These are phyloP conservation scores for Cryptosula pallasiana DNA, from an alignment of 2,888 invertebrate species.

Conservation along the genomic window DNA sequence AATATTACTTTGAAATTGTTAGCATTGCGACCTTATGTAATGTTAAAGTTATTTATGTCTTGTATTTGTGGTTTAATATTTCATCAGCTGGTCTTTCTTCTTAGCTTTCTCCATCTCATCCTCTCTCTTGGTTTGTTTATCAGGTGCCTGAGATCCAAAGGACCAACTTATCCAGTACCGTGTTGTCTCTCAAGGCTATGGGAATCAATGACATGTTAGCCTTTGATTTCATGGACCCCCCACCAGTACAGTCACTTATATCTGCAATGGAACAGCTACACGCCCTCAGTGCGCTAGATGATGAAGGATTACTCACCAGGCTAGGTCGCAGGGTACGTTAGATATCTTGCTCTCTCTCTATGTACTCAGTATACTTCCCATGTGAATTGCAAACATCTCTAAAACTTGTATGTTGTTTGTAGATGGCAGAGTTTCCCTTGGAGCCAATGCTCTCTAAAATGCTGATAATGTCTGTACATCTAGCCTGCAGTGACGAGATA, in stretches of 20 bases:
- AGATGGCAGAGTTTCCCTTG: constrained; percentile 98
- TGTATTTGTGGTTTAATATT: too few relatives aligned
- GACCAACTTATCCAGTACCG: constrained; percentile 92
- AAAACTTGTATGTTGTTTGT: too few relatives aligned
- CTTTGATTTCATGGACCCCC: constrained; percentile 99
- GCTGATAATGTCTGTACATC: constrained; percentile 96
- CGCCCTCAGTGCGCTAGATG: constrained; percentile 91
- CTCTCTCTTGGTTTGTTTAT: constrained; percentile 55
- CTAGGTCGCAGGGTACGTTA: constrained; percentile 60
- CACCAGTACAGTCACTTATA: constrained; percentile 93
- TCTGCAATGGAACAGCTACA: constrained; percentile 96
- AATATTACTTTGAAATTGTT: too few relatives aligned
- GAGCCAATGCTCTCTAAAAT: constrained; percentile 98
- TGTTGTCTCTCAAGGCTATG: constrained; percentile 96
- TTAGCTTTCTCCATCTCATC: too few relatives aligned
- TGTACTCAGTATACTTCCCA: too few relatives aligned
- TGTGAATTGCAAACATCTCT: too few relatives aligned
- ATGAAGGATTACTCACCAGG: constrained; percentile 60
- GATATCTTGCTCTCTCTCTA: too few relatives aligned
- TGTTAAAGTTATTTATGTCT: too few relatives aligned
- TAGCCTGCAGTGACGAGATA: constrained; percentile 96
- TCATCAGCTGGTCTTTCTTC: too few relatives aligned
- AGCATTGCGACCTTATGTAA: too few relatives aligned
- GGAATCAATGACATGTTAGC: constrained; percentile 96
- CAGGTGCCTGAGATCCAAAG: constrained; percentile 94